Evolutionary conservation across 2,797 vertebrate species (phyloP).

Genomic region (Lepilemur ruficaudatus): DNA sequence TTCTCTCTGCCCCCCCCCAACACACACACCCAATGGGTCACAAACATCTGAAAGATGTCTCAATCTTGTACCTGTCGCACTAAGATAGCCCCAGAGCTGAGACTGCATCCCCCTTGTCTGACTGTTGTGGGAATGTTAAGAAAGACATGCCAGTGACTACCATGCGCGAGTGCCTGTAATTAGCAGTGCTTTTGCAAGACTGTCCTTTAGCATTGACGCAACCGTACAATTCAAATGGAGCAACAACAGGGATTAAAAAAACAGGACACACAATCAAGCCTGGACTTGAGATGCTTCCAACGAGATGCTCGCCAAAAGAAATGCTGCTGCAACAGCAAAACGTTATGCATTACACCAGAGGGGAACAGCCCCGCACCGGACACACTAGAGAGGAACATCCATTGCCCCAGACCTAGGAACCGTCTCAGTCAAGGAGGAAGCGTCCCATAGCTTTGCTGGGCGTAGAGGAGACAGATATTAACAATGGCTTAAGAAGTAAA

Average conservation of each 20-base stretch:
- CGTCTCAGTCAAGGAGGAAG: background rate
- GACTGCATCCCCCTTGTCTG: background rate
- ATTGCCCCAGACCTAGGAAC: background rate
- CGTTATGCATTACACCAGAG: background rate
- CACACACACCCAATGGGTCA: background rate
- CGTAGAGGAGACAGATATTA: background rate
- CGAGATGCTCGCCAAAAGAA: background rate
- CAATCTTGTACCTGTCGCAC: background rate
- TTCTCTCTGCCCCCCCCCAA: background rate
- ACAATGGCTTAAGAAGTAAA: background rate
- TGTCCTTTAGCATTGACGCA: conserved; percentile 26
- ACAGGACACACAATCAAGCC: conserved; percentile 25
- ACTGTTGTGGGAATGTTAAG: background rate
- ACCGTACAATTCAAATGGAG: background rate
- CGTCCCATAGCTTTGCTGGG: background rate
- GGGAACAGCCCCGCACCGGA: background rate
- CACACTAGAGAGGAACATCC: background rate
- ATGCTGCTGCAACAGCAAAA: background rate
- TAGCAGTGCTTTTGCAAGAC: conserved; percentile 43
- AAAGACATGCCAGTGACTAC: background rate
- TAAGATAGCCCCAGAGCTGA: background rate
- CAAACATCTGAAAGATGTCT: background rate
- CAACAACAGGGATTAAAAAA: conserved; percentile 30
- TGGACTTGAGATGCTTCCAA: conserved; percentile 18
- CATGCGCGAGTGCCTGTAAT: background rate